Conservation (phyloP, 1,140 invertebrate genomes). For the Saccostrea echinata region DNA sequence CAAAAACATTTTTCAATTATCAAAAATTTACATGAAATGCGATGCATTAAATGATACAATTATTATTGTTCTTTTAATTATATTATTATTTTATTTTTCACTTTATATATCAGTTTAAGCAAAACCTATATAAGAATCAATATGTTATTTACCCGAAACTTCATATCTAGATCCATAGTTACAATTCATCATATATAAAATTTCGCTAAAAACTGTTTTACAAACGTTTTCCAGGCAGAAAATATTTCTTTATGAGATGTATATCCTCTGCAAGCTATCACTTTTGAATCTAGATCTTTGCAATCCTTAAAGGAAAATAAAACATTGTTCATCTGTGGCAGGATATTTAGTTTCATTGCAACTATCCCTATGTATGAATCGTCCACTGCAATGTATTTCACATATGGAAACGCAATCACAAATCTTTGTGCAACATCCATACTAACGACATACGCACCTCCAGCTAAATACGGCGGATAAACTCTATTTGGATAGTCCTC, state of each 20-base stretch:
- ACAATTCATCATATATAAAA: not conserved
- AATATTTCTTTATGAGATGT: conserved; percentile 14
- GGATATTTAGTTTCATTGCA: conserved; percentile 42
- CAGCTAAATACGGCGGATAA: conserved; percentile 44
- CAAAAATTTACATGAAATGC: too few species aligned
- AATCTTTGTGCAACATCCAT: conserved; percentile 38
- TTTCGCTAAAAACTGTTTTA: conserved; percentile 5
- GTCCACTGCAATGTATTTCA: conserved; percentile 51
- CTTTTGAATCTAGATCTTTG: conserved; percentile 17
- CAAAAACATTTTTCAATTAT: too few species aligned
- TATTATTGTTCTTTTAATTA: too few species aligned
- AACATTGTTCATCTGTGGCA: conserved; percentile 1
- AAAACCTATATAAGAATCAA: too few species aligned
- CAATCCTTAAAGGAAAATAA: conserved; percentile 22
- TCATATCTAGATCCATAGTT: too few species aligned
- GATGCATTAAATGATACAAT: too few species aligned
- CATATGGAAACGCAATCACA: conserved; percentile 39
- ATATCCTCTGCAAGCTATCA: conserved; percentile 18
- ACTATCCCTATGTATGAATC: conserved; percentile 55
- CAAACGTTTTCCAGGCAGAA: conserved; percentile 4
- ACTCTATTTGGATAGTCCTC: conserved; percentile 10
- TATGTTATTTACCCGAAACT: too few species aligned
- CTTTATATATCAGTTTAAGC: too few species aligned
- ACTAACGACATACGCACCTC: conserved; percentile 39
- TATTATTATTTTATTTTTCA: too few species aligned